Evolutionary conservation across 1,140 invertebrate genomes (phyloP).

Genomic region (Delia radicum): DNA sequence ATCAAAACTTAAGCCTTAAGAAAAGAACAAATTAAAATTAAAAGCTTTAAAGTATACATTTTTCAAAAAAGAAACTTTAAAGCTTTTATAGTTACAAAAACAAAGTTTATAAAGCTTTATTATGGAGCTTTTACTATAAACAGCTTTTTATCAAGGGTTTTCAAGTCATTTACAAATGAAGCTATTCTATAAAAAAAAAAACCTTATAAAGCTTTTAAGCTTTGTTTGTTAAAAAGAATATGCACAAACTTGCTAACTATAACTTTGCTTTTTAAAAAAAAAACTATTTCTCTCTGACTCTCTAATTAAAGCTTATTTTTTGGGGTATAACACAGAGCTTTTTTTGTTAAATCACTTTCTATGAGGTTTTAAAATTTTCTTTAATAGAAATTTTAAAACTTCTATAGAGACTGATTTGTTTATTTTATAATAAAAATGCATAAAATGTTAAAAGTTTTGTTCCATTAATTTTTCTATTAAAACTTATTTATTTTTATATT

Average conservation of each 20-base stretch:
- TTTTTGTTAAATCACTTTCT: constrained; percentile 42
- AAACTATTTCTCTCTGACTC: constrained; percentile 19
- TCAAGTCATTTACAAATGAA: not conserved
- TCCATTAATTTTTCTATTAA: constrained; percentile 32
- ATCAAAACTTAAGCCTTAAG: not conserved
- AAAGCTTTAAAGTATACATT: constrained; percentile 8
- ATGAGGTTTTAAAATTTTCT: constrained; percentile 50
- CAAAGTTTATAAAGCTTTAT: not conserved
- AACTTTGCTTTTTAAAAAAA: constrained; percentile 27
- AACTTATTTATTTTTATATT: constrained; percentile 26
- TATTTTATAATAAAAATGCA: constrained; percentile 1
- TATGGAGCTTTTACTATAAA: too few relatives aligned
- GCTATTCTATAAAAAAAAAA: not conserved
- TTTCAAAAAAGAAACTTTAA: not conserved
- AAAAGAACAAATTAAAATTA: not conserved
- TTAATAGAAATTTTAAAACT: constrained; percentile 42
- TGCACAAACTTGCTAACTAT: not conserved
- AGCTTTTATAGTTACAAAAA: not conserved
- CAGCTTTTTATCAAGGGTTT: not conserved
- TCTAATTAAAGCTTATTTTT: not conserved
- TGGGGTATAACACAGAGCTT: too few relatives aligned
- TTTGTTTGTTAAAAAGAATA: not conserved
- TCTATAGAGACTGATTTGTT: constrained; percentile 51
- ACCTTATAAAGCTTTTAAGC: not conserved
- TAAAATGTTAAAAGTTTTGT: constrained; percentile 29